Base-by-base conservation (phyloP, 1,140 invertebrate genomes). In the Papilio dardanus region DNA sequence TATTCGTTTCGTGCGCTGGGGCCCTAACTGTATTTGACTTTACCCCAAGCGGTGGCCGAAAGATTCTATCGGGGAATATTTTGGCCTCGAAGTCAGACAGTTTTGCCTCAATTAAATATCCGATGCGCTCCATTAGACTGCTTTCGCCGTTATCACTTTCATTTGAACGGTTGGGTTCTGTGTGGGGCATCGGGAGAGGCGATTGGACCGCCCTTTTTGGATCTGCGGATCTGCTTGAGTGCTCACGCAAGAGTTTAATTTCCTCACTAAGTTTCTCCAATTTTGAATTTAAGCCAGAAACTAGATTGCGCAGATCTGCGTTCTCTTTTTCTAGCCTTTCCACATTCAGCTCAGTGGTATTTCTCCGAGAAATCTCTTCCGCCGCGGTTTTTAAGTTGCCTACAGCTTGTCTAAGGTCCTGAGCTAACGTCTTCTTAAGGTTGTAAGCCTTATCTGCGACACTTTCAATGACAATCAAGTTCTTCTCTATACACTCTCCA, bases 251-350 rank as follows among this genome's bases (percentile, higher is more conserved):
- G 19, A 33, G 5, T 5, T 67, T 67, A 1, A 30, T 67, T 28
- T 33, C 65, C 16, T 67, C 46, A 2, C n/a, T 50, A 5, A 67
- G 33, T 67, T 31, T 67, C 16, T 67, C 65, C 2, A 33, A 2
- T 28, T 31, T 67, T 16, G 24, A 14, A n/a, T 1, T 67, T 5
- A 67, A 7, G 30, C 31, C 5, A 1, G 65, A 31, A 35, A 30
- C 14, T 67, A 35, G 30, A 7, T 30, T 35, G n/a, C 31, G 65
- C 30, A 67, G 16, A 3, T 67, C 30, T 3, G 31, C 31, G 7
- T 67, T 67, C 33, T 67, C 65, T 33, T n/a, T 67, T 33, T 67
- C 65, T n/a, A 67, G 16, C 6, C 31, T 67, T 31, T 33, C 24
- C 6, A 67, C 7, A 35, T 67, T 30, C 0, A 19, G 8, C 0